Base-by-base conservation (phyloP, 2,797 vertebrate genomes). In the Smutsia gigantea region DNA sequence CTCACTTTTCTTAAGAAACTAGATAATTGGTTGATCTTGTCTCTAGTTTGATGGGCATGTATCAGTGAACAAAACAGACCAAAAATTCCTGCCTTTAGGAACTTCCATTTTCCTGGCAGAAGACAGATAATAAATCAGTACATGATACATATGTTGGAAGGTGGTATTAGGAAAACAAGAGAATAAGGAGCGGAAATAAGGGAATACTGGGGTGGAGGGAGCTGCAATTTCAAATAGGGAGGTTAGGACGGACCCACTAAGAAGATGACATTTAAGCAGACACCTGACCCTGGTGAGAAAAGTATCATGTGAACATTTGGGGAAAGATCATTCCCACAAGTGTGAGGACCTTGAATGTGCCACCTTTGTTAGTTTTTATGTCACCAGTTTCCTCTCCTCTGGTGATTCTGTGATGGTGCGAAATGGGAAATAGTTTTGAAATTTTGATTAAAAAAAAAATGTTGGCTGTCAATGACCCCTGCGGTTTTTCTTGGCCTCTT, bases 371-470 rank as follows among this genome's bases (percentile, higher is more conserved):
- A 71, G n/a, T 61, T 90, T 90, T 89, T 61, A 55, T 15, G 95
- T 92, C 87, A 61, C 21, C 66, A 49, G 0, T 66, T 92, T 93
- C 37, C 9, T 87, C 13, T 86, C 23, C 37, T 89, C 4, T 13
- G 82, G 46, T 81, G 63, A 71, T 93, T 95, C 93, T 57, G 31
- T 68, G 46, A 79, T 74, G 71, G 64, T 15, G 11, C 59, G 25
- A 10, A 72, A 90, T 31, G 42, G 55, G 31, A 57, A 71, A 90
- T 88, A 17, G 61, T 59, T 81, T 74, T 93, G 53, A 83, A 86
- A 46, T 94, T 91, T 78, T 88, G 49, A 68, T 64, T 59, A 49
- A 90, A 49, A 77, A 51, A 83, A 63, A 90, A 90, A 83, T 83
- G 31, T 49, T 82, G 83, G 68, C 42, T 49, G 25, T 90, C 42